phyloP scores from a whole-genome alignment of 2,113 vertebrate genomes.

The Podiceps cristatus region DNA sequence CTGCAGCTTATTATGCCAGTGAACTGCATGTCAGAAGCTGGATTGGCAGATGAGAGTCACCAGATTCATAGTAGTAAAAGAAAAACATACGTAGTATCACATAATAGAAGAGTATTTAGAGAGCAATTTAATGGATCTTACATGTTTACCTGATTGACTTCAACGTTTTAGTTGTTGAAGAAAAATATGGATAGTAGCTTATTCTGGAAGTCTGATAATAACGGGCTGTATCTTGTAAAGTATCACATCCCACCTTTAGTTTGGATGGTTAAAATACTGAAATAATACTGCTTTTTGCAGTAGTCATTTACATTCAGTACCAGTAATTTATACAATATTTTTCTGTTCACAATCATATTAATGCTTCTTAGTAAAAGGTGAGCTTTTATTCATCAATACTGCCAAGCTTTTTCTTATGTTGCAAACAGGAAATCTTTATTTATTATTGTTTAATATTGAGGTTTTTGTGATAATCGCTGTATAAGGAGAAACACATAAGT shows the following conservation, averaged over 20 bases:
- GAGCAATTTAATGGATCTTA: not conserved
- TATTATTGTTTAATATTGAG: not conserved
- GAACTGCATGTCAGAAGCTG: slow-evolving; percentile 74
- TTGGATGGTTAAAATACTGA: not conserved
- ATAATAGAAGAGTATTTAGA: not conserved
- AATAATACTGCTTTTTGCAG: not conserved
- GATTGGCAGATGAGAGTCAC: slow-evolving; percentile 37
- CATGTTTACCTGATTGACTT: not conserved
- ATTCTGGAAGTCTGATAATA: not conserved
- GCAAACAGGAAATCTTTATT: not conserved
- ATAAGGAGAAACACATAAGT: not conserved
- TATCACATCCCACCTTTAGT: not conserved
- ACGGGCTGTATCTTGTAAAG: not conserved
- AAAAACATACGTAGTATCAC: not conserved
- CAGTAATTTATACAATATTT: not conserved
- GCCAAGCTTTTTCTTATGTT: not conserved
- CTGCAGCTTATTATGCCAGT: slow-evolving; percentile 69
- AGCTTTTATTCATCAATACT: not conserved
- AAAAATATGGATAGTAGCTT: not conserved
- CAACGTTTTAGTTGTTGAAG: not conserved
- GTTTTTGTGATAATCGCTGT: not conserved
- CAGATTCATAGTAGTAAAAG: slow-evolving; percentile 29
- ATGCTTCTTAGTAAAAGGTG: not conserved
- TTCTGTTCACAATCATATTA: not conserved
- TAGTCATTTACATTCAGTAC: not conserved